Evolutionary conservation across 1,140 invertebrate genomes (phyloP), one percentile per base, ranked within the genome.

Genomic region (Drosophila ohnishii): DNA sequence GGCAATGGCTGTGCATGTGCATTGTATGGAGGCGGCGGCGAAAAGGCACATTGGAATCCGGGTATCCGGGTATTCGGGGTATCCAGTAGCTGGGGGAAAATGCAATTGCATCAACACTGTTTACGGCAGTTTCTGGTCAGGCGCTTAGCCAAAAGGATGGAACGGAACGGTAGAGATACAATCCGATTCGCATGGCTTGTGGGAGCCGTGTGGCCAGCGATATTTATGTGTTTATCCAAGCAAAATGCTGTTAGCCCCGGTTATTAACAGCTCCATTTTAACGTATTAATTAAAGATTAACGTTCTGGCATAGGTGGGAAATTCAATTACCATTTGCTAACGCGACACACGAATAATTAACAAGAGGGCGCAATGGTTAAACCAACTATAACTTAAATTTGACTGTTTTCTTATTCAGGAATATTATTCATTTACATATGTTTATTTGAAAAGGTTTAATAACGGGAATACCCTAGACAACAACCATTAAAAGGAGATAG

Each of bases 71-170:
- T 25, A 25, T 28, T 5, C 19, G 19, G 22, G 22, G 22, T 22
- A 22, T 22, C 22, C 3, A 28, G 25, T 28, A 28, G 25, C 25
- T 19, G 19, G 9, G 16, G n/a, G 19, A 48, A 48, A 48, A 64
- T 48, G 61, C 28, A 69, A 66, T 69, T 67, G 61, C 65, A 69
- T 65, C 65, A 63, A 25, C 32, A 47, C 42, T 65, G 63, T 65
- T 65, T 65, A 65, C 58, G 32, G 58, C 32, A 30, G 47, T 44
- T 55, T 45, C 62, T 45, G 47, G 61, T 55, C 32, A 50, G 19
- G 28, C 22, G 45, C 50, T 69, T 66, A 16, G 65, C 30, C 60
- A 34, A 16, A 16, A 14, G 40, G 14, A 48, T 9, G 47, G 14
- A 47, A 9, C 51, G 47, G 13, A 9, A n/a, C 10, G 7, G 50